Evolutionary conservation across 2,113 vertebrate genomes (phyloP).

Genomic region (Percopsis transmontana): DNA sequence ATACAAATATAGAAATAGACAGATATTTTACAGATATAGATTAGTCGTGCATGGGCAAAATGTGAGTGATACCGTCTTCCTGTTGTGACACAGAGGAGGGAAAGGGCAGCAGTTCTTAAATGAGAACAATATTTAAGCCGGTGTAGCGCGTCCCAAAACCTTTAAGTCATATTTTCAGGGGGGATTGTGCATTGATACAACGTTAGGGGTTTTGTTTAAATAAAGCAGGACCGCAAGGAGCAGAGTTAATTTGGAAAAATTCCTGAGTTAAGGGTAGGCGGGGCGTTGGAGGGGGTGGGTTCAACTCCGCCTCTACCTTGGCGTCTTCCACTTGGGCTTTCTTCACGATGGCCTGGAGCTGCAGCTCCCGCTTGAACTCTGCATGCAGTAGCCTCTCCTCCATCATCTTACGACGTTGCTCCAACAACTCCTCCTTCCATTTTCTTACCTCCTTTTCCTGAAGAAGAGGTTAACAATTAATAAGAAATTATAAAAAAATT

Average conservation of each 20-base stretch:
- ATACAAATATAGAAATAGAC: background rate
- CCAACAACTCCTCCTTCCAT: conserved; percentile 96
- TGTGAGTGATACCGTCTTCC: too few species aligned
- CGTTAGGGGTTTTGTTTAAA: background rate
- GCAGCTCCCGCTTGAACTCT: conserved; percentile 94
- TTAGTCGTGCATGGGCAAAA: too few species aligned
- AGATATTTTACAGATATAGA: too few species aligned
- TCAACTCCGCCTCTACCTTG: conserved; percentile 79
- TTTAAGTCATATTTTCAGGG: background rate
- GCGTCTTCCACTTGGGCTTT: conserved; percentile 99
- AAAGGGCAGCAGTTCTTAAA: background rate
- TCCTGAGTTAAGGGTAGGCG: background rate
- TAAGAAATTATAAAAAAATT: background rate
- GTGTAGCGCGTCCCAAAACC: background rate
- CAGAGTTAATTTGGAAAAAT: background rate
- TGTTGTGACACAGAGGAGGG: too few species aligned
- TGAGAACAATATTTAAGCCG: background rate
- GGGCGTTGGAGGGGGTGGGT: background rate
- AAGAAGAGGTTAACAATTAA: conserved; percentile 18
- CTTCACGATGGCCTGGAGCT: conserved; percentile 97
- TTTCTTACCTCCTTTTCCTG: conserved; percentile 98
- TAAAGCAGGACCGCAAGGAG: background rate
- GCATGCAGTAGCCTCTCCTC: conserved; percentile 96
- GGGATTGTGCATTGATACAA: background rate
- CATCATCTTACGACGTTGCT: conserved; percentile 97